Percentiles rank a stretch among this genome's conserved stretches.
Evolutionary conservation across 2,888 invertebrate species (phyloP).

Genomic region (Mellilla xanthometata): DNA sequence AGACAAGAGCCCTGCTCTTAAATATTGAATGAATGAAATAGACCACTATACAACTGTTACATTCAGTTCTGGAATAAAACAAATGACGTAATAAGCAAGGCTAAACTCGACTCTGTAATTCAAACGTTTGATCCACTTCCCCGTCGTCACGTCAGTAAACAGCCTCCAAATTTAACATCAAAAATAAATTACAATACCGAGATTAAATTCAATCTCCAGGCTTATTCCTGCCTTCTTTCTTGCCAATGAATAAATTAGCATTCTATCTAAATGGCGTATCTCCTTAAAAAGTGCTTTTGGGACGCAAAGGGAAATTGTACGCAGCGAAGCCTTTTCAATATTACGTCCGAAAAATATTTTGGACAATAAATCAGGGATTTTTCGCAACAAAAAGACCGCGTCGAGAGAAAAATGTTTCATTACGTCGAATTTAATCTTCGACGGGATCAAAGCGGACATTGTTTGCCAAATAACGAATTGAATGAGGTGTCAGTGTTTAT

Average conservation of each 20-base stretch:
- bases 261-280: slow-evolving; percentile 74
- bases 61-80: too few species aligned
- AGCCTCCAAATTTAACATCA: slow-evolving; percentile 60
- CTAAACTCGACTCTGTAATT: too few species aligned
- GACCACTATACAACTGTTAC: too few species aligned
- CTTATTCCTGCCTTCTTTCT: slow-evolving; percentile 61
- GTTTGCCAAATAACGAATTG: slow-evolving; percentile 12
- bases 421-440: slow-evolving; percentile 24
- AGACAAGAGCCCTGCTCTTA: too few species aligned
- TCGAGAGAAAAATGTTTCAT: slow-evolving; percentile 25
- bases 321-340: slow-evolving; percentile 42
- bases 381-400: slow-evolving; percentile 25
- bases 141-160: slow-evolving; percentile 33
- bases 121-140: slow-evolving; percentile 3
- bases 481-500: slow-evolving; percentile 1
- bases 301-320: slow-evolving; percentile 35
- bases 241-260: slow-evolving; percentile 79
- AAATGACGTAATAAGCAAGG: too few species aligned
- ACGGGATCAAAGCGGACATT: slow-evolving; percentile 22
- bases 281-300: slow-evolving; percentile 69
- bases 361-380: slow-evolving; percentile 40
- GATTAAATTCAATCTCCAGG: slow-evolving; percentile 68
- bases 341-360: slow-evolving; percentile 39
- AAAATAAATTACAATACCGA: slow-evolving; percentile 63
- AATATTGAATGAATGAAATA: too few species aligned